Evolutionary conservation across 2,797 vertebrate genomes (phyloP).

Genomic region (Cyprinella venusta): DNA sequence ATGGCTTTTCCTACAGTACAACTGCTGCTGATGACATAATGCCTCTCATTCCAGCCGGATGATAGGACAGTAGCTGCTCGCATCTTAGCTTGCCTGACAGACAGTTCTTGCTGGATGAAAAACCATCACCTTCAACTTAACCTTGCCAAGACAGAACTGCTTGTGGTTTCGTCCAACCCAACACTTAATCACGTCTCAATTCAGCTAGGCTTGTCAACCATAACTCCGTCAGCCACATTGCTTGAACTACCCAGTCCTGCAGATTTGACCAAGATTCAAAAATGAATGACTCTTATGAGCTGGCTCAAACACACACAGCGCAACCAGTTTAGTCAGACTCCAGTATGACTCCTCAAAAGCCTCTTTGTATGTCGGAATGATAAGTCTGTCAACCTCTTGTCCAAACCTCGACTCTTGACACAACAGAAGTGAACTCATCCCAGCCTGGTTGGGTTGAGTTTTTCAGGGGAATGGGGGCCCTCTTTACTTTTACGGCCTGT

Average conservation of each 20-base stretch:
- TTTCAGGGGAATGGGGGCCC: conserved; percentile 11
- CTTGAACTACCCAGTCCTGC: background rate
- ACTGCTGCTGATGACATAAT: background rate
- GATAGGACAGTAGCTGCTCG: background rate
- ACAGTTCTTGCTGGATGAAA: background rate
- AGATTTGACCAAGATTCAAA: background rate
- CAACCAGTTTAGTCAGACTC: background rate
- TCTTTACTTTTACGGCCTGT: conserved; percentile 70
- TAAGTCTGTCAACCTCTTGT: conserved; percentile 2
- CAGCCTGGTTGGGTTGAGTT: conserved; percentile 11
- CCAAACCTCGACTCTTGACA: conserved; percentile 22
- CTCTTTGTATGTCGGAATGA: conserved; percentile 14
- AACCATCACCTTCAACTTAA: background rate
- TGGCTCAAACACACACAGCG: background rate
- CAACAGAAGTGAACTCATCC: conserved; percentile 37
- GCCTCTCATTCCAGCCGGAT: background rate
- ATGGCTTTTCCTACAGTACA: background rate
- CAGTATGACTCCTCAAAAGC: background rate
- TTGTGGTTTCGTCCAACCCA: background rate
- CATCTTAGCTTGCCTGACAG: background rate
- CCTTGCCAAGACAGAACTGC: background rate
- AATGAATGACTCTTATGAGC: conserved; percentile 5
- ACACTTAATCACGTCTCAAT: background rate
- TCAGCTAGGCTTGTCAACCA: background rate
- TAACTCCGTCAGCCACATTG: background rate